Base-by-base conservation (phyloP, 2,113 vertebrate genomes). In the Takifugu bimaculatus region DNA sequence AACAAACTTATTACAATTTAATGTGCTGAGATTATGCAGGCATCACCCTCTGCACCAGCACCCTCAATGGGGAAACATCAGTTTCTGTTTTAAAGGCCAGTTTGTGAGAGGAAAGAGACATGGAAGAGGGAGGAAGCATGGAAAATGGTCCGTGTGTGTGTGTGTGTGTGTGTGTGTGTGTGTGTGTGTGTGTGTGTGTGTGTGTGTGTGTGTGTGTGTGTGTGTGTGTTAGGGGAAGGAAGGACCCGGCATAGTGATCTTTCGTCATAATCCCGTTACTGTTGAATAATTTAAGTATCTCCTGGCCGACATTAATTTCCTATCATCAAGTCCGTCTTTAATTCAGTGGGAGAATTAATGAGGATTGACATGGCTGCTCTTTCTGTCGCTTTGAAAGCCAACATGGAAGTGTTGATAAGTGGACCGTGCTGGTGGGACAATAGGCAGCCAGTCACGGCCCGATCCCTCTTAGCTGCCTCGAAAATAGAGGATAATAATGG, bases 251-350 rank as follows among this genome's bases (percentile, higher is more conserved):
- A 50, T 54, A 60, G 77, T 79, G 81, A 86, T 88, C 78, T 88
- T 85, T 86, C 80, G 84, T 88, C 85, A 77, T 86, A 86, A 90
- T 87, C 85, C 79, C 78, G 71, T 89, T 89, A 88, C 76, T 82
- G 80, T 70, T 89, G 85, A 88, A 89, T 88, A 85, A 89, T 89
- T 88, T 72, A 89, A 82, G 78, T 82, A 65, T 82, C 72, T 85
- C 77, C 82, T 89, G 66, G 78, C 83, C 80, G 81, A 88, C 84
- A 80, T 88, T 88, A 66, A 88, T 88, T 90, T 88, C 77, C 84
- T 83, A 88, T 88, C 83, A 88, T 85, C 79, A 81, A 74, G 74
- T 76, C 75, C 81, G 72, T 67, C 59, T 78, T 65, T 87, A 86
- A 87, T 87, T 87, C 77, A 70, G 60, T 55, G 67, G 74, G 78